phyloP scores from a whole-genome alignment of 1,140 invertebrate genomes.

The Pectinophora gossypiella region DNA sequence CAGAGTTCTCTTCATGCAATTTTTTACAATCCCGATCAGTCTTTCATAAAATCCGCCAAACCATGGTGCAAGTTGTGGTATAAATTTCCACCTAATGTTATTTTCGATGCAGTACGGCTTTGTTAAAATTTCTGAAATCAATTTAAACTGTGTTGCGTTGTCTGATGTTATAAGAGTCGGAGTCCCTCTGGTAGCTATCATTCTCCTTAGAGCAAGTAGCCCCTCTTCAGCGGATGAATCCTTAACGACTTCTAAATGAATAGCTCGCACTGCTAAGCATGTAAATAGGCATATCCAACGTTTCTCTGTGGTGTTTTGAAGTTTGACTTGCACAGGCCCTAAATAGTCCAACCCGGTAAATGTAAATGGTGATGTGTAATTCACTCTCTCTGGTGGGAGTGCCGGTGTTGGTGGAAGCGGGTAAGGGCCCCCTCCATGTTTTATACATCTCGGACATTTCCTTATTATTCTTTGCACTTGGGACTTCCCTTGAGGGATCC shows the following conservation, averaged over 20 bases:
- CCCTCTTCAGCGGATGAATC: slow-evolving; percentile 32
- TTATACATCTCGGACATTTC: slow-evolving; percentile 3
- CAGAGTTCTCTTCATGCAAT: slow-evolving; percentile 9
- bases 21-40: slow-evolving; percentile 5
- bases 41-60: slow-evolving; percentile 12
- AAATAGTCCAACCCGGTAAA: slow-evolving; percentile 11
- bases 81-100: slow-evolving; percentile 11
- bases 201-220: slow-evolving; percentile 30
- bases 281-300: slow-evolving; percentile 35
- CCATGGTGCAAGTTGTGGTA: slow-evolving; percentile 12
- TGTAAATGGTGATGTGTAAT: slow-evolving; percentile 1
- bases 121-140: slow-evolving; percentile 4
- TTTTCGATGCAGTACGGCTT: slow-evolving; percentile 11
- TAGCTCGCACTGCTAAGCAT: slow-evolving; percentile 31
- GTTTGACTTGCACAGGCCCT: slow-evolving; percentile 2
- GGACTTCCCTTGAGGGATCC: slow-evolving; percentile 11
- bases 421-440: slow-evolving; percentile 9
- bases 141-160: slow-evolving; percentile 9
- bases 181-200: slow-evolving; percentile 31
- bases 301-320: slow-evolving; percentile 21
- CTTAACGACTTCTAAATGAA: slow-evolving; percentile 39
- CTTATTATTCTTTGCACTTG: slow-evolving; percentile 7
- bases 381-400: slow-evolving; percentile 8
- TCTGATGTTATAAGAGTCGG: slow-evolving; percentile 39
- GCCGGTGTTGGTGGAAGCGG: slow-evolving; percentile 1